Base-by-base conservation (phyloP, 1,140 invertebrate genomes). In the Hesperophylax magnus region DNA sequence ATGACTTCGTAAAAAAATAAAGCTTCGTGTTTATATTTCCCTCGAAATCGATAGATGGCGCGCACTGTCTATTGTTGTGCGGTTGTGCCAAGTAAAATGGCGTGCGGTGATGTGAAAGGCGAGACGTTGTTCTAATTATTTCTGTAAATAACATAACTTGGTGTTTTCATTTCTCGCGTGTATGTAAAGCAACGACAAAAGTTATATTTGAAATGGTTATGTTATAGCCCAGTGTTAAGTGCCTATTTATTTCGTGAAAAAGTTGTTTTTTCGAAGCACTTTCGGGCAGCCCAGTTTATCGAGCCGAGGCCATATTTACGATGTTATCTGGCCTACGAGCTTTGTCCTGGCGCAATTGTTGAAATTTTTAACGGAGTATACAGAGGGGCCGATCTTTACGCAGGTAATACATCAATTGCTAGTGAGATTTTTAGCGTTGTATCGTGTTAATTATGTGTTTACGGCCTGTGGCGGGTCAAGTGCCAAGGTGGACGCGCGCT, bases 301-400 rank as follows among this genome's bases (percentile, higher is more conserved):
- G 86, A 89, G 86, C 86, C 86, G 85, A 90, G 88, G 89, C 89
- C 89, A 90, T 90, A 90, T 90, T 90, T 89, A 90, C 88, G 88
- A 90, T 90, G 89, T 89, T 90, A 90, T 89, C 89, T 90, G 87
- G 88, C 84, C 85, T 89, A 86, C 89, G 88, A 90, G 88, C 89
- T 87, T 89, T 87, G 86, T 87, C 85, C 82, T 75, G 56, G 31
- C 58, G 78, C 67, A 47, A 31, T 61, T 61, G 34, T 54, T 52
- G 69, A 79, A 18, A 52, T 71, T 69, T 34, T 56, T 65, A 56
- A 71, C 27, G 22, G 18, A 65, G 31, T 67, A 17, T 27, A 78
- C 24, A 24, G 52, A 71, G 52, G 56, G 52, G 34, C 22, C 24
- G n/a, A 53, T 56, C 54, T 63, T 63, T 18, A 75, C 74, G 52